Base-by-base conservation (phyloP, 2,888 invertebrate species). In the Drosophila colorata region DNA sequence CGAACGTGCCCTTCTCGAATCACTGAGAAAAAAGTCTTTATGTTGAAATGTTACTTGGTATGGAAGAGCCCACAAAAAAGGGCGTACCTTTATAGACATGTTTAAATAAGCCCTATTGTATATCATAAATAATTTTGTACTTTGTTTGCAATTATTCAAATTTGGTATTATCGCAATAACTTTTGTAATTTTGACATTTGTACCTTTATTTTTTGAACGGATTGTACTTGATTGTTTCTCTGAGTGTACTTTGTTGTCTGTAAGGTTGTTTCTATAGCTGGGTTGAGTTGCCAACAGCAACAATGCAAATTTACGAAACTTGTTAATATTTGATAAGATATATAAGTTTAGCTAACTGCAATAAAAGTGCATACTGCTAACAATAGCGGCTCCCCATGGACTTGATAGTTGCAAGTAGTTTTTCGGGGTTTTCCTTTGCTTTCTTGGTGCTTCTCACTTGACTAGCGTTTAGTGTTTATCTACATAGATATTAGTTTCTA, bases 271-370 rank as follows among this genome's bases (percentile, higher is more conserved):
- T 43, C 43, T 43, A 53, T 6, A 23, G 33, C 31, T 43, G 35
- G 40, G 38, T 40, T 8, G 31, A 43, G 55, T 18, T 53, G 16
- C 40, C 9, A 68, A n/a, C 43, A 55, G 31, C 37, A 43, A 31
- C 25, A 84, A 74, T 68, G 81, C 60, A 71, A 87, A 81, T 80
- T 69, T 71, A 9, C 20, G 4, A 61, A 74, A 75, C 56, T 82
- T 80, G 76, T 82, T 72, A 77, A 75, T 82, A 65, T 75, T 80
- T 87, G 87, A 85, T 87, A 77, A 78, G 74, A 70, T 48, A 71
- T 31, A 57, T 46, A 78, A 76, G 76, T 75, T 80, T 65, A 58
- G 61, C 64, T 66, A 82, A 78, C 80, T 84, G 72, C 82, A 87
- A 74, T 78, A 72, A 61, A 60, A 61, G 25, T 25, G 31, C 44